Base-by-base conservation (phyloP, 2,888 invertebrate species). In the Koerneria pararmatus region DNA sequence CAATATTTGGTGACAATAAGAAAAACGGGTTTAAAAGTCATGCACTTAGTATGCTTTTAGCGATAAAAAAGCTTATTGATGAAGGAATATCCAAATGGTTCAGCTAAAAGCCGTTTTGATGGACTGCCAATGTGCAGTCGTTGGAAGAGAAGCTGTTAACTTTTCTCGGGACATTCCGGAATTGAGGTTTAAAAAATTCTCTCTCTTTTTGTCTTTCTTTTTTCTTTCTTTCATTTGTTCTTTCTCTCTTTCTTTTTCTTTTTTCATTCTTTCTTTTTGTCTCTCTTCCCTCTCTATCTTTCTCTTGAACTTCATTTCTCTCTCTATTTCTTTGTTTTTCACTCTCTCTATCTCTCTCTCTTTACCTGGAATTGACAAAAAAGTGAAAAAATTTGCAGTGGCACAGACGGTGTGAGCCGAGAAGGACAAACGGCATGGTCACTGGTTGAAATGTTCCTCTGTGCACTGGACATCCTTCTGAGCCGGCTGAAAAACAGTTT, bases 161-260 rank as follows among this genome's bases (percentile, higher is more conserved):
- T 95, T 93, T 86, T 94, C 95, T 85, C 88, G 88, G 71, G 93
- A 94, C 83, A 86, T 95, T 29, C 93, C 94, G n/a, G 93, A 95
- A 85, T 95, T 91, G 85, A 88, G 90, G 91, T 91, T 85, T n/a
- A n/a, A n/a, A n/a, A n/a, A n/a, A n/a, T n/a, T n/a, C n/a, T n/a
- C n/a, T n/a, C n/a, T n/a, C n/a, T n/a, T n/a, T 77, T 80, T 31
- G 19, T 37, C 15, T 15, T 4, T 35, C 8, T n/a, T 53, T 6
- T 24, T 41, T 29, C 57, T 29, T 24, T 57, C 57, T 57, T 57
- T 57, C 35, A 24, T n/a, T 27, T 15, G 24, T 68, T 19, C n/a
- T 11, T 19, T 32, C 32, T 32, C 32, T 54, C 34, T 57, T 37
- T 22, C 34, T n/a, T 24, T 24, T 35, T 57, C 35, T n/a, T 35